These are phyloP conservation scores for Origma solitaria DNA, from an alignment of 2,113 vertebrate species.

Conservation along the genomic window DNA sequence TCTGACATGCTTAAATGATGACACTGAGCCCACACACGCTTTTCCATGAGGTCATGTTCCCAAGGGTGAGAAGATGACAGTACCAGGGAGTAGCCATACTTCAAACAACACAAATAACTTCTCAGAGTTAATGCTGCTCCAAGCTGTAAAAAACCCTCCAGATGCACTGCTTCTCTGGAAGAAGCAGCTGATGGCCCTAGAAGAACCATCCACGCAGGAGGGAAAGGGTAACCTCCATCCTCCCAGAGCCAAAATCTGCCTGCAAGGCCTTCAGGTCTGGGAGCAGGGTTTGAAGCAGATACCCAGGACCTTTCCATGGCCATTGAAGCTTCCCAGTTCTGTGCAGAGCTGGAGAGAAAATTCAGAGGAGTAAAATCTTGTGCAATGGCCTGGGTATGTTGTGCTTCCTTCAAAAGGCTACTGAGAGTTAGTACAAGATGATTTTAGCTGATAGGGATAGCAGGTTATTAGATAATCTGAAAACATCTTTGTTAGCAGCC, in stretches of 20 bases:
- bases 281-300: background rate
- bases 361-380: background rate
- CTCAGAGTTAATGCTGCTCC: background rate
- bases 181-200: background rate
- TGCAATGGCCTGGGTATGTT: background rate
- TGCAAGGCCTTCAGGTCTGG: background rate
- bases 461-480: background rate
- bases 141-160: background rate
- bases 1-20: slow-evolving; percentile 33
- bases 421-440: background rate
- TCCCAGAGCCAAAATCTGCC: background rate
- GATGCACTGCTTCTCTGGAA: background rate
- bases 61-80: slow-evolving; percentile 37
- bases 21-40: slow-evolving; percentile 34
- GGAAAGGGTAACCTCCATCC: background rate
- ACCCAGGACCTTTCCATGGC: background rate
- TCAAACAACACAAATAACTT: slow-evolving; percentile 32
- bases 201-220: background rate
- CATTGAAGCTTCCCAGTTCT: background rate
- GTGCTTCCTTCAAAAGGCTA: background rate
- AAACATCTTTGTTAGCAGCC: background rate
- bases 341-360: background rate
- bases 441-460: background rate
- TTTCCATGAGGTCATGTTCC: slow-evolving; percentile 39
- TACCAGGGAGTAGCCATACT: slow-evolving; percentile 25